These are phyloP conservation scores for Dryadula phaetusa DNA, from an alignment of 2,888 invertebrate species.

Conservation along the genomic window DNA sequence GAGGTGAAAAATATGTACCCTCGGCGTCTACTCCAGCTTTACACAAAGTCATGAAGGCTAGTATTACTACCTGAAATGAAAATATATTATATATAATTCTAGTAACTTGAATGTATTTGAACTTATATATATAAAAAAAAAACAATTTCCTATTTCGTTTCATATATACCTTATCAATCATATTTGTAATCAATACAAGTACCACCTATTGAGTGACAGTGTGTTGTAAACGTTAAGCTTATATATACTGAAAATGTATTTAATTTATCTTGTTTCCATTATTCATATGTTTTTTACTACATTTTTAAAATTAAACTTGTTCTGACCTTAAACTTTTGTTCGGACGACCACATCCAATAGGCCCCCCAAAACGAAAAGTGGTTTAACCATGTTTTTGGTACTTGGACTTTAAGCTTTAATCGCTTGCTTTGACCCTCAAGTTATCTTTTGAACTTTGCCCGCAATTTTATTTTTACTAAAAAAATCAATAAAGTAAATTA, in stretches of 20 bases:
- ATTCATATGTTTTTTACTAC: conserved; percentile 46
- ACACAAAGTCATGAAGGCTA: conserved; percentile 51
- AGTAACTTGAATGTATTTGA: background rate
- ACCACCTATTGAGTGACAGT: conserved; percentile 56
- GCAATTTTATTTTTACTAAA: background rate
- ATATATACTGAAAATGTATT: conserved; percentile 56
- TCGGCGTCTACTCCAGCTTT: conserved; percentile 50
- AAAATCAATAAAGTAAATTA: background rate
- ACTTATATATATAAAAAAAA: no score
- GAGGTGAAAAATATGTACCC: conserved; percentile 45
- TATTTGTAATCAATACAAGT: conserved; percentile 48
- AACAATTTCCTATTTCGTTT: background rate
- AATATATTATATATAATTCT: background rate
- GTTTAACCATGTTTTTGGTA: conserved; percentile 35
- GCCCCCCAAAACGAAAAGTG: conserved; percentile 40
- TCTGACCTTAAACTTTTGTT: conserved; percentile 61
- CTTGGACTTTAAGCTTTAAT: conserved; percentile 19
- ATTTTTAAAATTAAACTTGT: conserved; percentile 54
- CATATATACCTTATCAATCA: conserved; percentile 55
- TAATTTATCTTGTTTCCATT: conserved; percentile 48
- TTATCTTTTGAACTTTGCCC: conserved; percentile 25
- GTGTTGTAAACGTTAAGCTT: conserved; percentile 52
- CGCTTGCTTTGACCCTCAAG: conserved; percentile 24
- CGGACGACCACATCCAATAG: conserved; percentile 52
- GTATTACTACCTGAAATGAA: conserved; percentile 55